Conservation (phyloP, 2,797 vertebrate genomes). For the Dryobates pubescens region DNA sequence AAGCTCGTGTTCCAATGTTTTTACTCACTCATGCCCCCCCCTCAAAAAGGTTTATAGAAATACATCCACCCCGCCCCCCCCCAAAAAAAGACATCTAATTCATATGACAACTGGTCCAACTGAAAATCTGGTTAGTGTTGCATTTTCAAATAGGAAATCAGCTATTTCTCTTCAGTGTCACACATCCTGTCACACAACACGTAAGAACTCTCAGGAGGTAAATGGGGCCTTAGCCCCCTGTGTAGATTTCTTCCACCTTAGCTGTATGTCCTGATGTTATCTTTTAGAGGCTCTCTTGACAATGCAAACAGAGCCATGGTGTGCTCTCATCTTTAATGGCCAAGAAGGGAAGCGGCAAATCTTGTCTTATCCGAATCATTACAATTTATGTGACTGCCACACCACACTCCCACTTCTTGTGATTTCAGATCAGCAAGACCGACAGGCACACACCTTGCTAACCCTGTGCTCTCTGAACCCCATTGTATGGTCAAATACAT, state of each 20-base stretch:
- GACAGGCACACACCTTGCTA: not conserved
- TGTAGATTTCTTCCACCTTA: not conserved
- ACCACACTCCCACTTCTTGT: rapidly evolving
- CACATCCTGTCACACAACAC: not conserved
- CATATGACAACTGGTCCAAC: not conserved
- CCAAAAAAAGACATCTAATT: not conserved
- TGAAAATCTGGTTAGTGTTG: not conserved
- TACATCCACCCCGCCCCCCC: not conserved
- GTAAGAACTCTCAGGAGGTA: not conserved
- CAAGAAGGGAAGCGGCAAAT: not conserved
- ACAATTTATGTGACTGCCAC: rapidly evolving
- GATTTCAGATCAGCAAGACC: not conserved
- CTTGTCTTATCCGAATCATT: not conserved
- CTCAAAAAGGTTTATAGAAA: not conserved
- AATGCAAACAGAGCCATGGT: not conserved
- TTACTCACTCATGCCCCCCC: not conserved
- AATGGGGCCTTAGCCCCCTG: rapidly evolving
- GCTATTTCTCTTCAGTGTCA: not conserved
- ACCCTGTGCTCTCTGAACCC: not conserved
- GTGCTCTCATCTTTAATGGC: not conserved
- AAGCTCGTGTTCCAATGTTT: not conserved
- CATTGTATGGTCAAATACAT: rapidly evolving
- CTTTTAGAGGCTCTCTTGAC: not conserved
- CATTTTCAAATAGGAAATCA: constrained; percentile 31
- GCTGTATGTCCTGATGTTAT: not conserved